Base-by-base conservation (phyloP, 2,113 vertebrate species). In the Forbesichthys papilliferus region DNA sequence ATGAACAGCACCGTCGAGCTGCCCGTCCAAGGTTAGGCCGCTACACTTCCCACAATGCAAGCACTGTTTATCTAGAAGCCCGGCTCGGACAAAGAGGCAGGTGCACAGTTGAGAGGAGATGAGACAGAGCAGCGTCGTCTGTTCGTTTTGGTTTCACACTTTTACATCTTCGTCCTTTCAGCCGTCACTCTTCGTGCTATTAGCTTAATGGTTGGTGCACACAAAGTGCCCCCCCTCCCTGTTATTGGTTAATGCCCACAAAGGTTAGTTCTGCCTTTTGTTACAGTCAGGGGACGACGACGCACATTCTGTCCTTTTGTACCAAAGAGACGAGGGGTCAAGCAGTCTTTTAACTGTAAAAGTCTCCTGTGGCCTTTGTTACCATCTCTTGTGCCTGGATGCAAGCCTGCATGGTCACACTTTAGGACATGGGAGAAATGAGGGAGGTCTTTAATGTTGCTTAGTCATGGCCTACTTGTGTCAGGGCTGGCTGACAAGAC, bases 1-100 rank as follows among this genome's bases (percentile, higher is more conserved):
- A 87, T 95, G 88, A 98, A 99, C 86, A 94, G 94, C 90, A 96
- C 95, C 0, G 97, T 95, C 0, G 90, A 93, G 84, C 87, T 99
- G 73, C 96, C 95, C 3, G 91, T 93, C 4, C 94, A 93, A 93
- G 96, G 97, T 96, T 27, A 27, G 27, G 27, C 27, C 2, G 92
- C 48, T 36, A 13, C 75, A 48, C 48, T 66, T 20, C 54, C 59
- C 59, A 56, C 8, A 69, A 64, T 70, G 48, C 55, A 14, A 12
- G 33, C 54, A 46, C 61, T 12, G 12, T 18, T 61, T 60, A 64
- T 11, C n/a, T 5, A 12, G 27, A 20, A 20, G n/a, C 42, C 47
- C 5, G 36, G 12, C 65, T 48, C 14, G 27, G 36, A 57, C 65
- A 55, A 47, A 48, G 33, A 9, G 56, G 56, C 56, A 59, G 60